Conservation (phyloP, 2,113 vertebrate species). For the Dicrurus megarhynchus region DNA sequence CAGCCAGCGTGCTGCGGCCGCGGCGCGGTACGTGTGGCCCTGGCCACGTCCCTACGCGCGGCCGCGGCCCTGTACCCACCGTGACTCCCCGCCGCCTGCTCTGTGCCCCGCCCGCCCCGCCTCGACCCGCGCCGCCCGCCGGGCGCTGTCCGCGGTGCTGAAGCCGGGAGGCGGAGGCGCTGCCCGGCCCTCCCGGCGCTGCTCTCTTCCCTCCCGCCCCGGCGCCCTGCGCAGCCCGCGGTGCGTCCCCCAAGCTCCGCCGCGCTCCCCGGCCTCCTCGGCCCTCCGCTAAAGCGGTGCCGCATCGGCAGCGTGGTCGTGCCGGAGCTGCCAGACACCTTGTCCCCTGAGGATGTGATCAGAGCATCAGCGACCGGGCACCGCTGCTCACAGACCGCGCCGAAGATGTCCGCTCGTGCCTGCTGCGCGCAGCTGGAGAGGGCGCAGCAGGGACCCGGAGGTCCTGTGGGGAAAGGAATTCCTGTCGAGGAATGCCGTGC, state of each 20-base stretch:
- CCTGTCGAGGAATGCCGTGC: neutral
- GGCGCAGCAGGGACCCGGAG: neutral
- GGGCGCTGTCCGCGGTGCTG: conserved; percentile 28
- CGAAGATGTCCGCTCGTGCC: neutral
- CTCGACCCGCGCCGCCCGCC: neutral
- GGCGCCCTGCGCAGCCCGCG: no score
- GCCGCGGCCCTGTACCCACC: neutral
- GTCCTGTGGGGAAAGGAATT: neutral
- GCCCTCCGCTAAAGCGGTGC: neutral
- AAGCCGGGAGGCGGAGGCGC: neutral
- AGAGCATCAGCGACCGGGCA: fast-evolving
- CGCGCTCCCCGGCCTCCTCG: neutral
- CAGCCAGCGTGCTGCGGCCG: neutral
- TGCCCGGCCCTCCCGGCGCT: neutral
- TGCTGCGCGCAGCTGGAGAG: fast-evolving
- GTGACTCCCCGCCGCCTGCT: fast-evolving
- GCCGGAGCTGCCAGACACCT: neutral
- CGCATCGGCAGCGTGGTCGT: neutral
- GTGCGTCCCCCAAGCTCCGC: neutral
- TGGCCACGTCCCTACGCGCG: neutral
- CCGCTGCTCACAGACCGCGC: neutral
- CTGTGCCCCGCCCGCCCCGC: neutral
- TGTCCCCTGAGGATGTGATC: neutral
- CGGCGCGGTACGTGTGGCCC: no score
- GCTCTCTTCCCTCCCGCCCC: no score